phyloP scores from a whole-genome alignment of 2,113 vertebrate genomes.

The Mesembrinibis cayennensis region DNA sequence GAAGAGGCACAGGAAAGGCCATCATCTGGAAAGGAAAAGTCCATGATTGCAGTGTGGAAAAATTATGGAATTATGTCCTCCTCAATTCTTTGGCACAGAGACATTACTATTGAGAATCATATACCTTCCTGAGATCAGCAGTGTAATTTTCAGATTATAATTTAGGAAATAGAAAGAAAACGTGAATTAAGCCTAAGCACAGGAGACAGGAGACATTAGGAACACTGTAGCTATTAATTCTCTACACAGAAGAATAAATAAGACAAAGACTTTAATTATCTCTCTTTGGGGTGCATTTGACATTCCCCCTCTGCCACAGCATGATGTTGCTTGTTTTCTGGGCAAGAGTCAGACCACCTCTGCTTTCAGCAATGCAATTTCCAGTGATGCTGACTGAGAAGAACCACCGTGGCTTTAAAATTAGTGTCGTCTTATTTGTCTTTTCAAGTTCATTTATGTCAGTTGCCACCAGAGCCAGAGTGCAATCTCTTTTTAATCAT shows the following conservation, averaged over 20 bases:
- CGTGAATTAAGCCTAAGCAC: background rate
- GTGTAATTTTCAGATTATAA: background rate
- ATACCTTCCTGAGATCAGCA: background rate
- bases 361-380: conserved; percentile 10
- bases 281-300: background rate
- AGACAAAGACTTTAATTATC: conserved; percentile 9
- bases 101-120: background rate
- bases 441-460: conserved; percentile 71
- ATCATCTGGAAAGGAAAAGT: background rate
- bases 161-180: background rate
- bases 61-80: background rate
- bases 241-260: conserved; percentile 13
- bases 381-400: conserved; percentile 2
- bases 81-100: background rate
- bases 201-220: background rate
- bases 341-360: background rate
- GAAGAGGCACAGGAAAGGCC: background rate
- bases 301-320: background rate
- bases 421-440: conserved; percentile 61
- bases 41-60: background rate
- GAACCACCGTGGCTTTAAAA: conserved; percentile 51
- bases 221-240: conserved; percentile 22
- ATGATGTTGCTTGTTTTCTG: background rate
- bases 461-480: conserved; percentile 37
- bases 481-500: conserved; percentile 70